A percentile compares a stretch with the other conserved stretches of the same genome.
phyloP scores from a whole-genome alignment of 1,140 invertebrate species.

The Ectropis grisescens region DNA sequence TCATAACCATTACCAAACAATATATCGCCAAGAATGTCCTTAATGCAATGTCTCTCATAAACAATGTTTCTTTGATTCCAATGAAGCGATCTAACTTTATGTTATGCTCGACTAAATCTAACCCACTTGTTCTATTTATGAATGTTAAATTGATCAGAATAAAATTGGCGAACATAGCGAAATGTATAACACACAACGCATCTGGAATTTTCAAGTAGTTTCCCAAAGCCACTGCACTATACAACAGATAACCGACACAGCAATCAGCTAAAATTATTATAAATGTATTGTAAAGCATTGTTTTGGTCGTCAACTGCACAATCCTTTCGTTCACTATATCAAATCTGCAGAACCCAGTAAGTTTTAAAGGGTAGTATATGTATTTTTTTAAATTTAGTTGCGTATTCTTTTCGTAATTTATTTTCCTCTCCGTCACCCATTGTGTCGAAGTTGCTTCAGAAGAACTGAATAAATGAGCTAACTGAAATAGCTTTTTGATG shows the following conservation, averaged over 20 bases:
- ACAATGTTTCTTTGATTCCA: slow-evolving; percentile 27
- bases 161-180: slow-evolving; percentile 8
- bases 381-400: slow-evolving; percentile 11
- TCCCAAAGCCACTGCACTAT: slow-evolving; percentile 3
- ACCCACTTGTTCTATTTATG: slow-evolving; percentile 14
- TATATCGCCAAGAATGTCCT: slow-evolving; percentile 6
- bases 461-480: not conserved
- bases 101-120: slow-evolving; percentile 13
- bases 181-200: slow-evolving; percentile 10
- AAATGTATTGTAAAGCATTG: slow-evolving; percentile 6
- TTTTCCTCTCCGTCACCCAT: slow-evolving; percentile 10
- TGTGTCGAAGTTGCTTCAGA: not conserved
- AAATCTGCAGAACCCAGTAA: slow-evolving; percentile 22
- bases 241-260: slow-evolving; percentile 8
- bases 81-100: slow-evolving; percentile 31
- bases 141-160: slow-evolving; percentile 19
- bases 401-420: slow-evolving; percentile 20
- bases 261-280: slow-evolving; percentile 9
- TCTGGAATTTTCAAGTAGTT: slow-evolving; percentile 15
- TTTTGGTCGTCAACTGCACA: slow-evolving; percentile 4
- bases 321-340: slow-evolving; percentile 17
- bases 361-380: slow-evolving; percentile 15
- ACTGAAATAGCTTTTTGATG: too few relatives aligned
- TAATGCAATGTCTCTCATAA: slow-evolving; percentile 25
- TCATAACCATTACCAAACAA: slow-evolving; percentile 3